A percentile compares a stretch with the other conserved stretches of the same genome.
Conservation (phyloP, 2,113 vertebrate species). For the Aplodontia rufa region DNA sequence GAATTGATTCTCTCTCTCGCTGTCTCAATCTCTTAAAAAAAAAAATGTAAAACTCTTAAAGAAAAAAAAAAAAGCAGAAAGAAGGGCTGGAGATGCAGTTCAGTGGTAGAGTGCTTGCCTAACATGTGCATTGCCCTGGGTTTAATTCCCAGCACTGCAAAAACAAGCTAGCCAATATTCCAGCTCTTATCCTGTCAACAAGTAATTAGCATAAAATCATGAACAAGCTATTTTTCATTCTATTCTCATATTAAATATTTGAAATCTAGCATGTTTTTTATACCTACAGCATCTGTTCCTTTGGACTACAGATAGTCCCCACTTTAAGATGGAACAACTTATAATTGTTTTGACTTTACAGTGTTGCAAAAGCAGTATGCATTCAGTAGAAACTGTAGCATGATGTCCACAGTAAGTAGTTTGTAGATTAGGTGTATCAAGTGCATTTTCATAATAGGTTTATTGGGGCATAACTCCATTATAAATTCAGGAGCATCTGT, state of each 20-base stretch:
- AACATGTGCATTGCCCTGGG: too few species aligned
- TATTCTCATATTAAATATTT: neutral
- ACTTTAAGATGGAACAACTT: neutral
- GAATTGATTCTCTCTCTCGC: too few species aligned
- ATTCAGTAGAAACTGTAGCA: neutral
- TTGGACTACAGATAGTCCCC: neutral
- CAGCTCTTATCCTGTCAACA: neutral
- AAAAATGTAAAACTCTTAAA: too few species aligned
- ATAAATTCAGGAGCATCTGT: neutral
- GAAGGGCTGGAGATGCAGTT: neutral
- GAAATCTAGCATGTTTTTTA: neutral
- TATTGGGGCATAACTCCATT: neutral
- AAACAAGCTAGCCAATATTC: neutral
- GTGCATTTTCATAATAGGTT: neutral
- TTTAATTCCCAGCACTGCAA: too few species aligned
- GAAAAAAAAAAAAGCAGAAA: neutral
- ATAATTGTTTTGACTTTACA: neutral
- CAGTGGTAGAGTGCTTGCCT: too few species aligned
- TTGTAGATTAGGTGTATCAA: neutral
- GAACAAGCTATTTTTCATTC: neutral
- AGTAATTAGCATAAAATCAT: neutral
- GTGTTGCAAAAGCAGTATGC: neutral
- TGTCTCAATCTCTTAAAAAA: too few species aligned
- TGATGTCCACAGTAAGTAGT: neutral
- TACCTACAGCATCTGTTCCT: neutral